Conservation (phyloP, 2,113 vertebrate genomes). For the Psilopsiagon aurifrons region DNA sequence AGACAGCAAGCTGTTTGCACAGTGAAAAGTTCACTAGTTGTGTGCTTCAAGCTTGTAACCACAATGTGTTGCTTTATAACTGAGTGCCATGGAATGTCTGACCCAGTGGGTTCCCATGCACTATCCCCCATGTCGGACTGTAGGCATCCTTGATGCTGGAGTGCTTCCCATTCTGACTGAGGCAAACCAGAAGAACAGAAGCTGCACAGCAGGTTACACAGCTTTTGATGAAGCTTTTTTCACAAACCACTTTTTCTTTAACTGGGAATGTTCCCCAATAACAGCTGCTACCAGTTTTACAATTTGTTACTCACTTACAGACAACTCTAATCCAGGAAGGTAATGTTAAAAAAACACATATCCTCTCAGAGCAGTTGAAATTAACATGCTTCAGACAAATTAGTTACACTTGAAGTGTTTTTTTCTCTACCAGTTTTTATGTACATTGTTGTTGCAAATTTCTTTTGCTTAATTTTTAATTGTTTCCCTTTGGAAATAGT, state of each 20-base stretch:
- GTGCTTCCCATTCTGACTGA: not conserved
- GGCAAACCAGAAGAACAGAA: constrained; percentile 29
- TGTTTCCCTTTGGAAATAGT: not conserved
- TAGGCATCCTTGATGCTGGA: constrained; percentile 1
- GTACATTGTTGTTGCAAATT: not conserved
- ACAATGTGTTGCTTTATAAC: not conserved
- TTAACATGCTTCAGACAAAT: not conserved
- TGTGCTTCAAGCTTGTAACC: not conserved
- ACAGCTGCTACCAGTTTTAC: not conserved
- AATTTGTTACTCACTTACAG: not conserved
- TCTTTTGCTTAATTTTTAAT: not conserved
- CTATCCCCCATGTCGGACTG: not conserved
- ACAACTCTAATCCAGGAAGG: not conserved
- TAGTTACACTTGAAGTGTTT: not conserved
- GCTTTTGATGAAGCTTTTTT: not conserved
- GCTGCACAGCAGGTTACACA: constrained; percentile 13
- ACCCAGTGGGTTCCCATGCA: not conserved
- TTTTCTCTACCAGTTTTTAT: not conserved
- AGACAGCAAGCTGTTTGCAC: not conserved
- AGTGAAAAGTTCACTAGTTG: not conserved
- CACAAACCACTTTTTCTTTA: not conserved
- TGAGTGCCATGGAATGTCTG: not conserved
- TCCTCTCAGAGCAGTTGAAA: not conserved
- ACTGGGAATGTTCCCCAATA: not conserved
- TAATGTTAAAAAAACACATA: not conserved